Evolutionary conservation across 2,888 invertebrate genomes (phyloP).

Genomic region (Parthenolecanium corni): DNA sequence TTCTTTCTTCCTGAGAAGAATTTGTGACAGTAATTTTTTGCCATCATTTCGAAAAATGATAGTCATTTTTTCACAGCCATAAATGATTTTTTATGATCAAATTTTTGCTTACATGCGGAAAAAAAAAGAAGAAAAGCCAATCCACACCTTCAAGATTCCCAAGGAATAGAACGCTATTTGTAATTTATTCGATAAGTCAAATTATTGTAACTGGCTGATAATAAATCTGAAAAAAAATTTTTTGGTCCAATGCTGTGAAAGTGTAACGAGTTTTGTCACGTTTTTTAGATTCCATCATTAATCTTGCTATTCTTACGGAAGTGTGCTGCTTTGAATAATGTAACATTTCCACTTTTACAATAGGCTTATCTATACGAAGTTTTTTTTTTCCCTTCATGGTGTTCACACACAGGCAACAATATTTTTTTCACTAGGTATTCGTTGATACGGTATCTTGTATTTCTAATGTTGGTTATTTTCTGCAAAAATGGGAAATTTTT

Average conservation of each 20-base stretch:
- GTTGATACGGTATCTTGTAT: not conserved
- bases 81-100: not conserved
- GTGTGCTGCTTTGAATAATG: conserved; percentile 25
- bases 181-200: conserved; percentile 18
- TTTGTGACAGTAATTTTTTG: too few species aligned
- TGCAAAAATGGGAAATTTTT: conserved; percentile 17
- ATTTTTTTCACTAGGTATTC: too few species aligned
- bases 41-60: not conserved
- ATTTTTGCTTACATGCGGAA: not conserved
- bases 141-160: not conserved
- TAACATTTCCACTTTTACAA: conserved; percentile 24
- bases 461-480: conserved; percentile 17
- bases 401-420: not conserved
- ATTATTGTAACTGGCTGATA: conserved; percentile 2
- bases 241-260: conserved; percentile 20
- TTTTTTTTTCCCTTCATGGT: conserved; percentile 1
- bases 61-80: not conserved
- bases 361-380: conserved; percentile 19
- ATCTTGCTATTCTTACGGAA: conserved; percentile 27
- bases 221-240: not conserved
- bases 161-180: not conserved
- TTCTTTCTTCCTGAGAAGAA: too few species aligned
- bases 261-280: conserved; percentile 25
- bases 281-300: conserved; percentile 24
- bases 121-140: not conserved